A percentile compares a stretch with the other conserved stretches of the same genome.
These are phyloP conservation scores for Heliornis fulica DNA, from an alignment of 2,113 vertebrate species.

Conservation along the genomic window DNA sequence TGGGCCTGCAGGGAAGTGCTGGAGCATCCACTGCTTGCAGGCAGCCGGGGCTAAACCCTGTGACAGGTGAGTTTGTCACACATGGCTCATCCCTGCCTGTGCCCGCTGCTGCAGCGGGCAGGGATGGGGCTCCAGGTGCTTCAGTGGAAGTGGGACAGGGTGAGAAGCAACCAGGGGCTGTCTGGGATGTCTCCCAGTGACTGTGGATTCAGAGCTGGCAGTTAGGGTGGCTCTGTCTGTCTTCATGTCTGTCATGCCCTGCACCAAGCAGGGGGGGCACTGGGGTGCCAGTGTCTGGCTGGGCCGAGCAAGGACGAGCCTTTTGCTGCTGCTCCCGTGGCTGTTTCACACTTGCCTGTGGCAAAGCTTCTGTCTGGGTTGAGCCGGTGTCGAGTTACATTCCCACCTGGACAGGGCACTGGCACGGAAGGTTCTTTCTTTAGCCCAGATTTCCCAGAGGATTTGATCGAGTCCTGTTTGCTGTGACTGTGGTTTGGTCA, in stretches of 20 bases:
- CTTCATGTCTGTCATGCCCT: not conserved
- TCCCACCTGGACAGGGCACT: not conserved
- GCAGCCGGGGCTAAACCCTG: not conserved
- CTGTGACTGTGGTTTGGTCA: not conserved
- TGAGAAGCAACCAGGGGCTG: not conserved
- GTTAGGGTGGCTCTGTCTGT: not conserved
- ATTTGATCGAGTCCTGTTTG: not conserved
- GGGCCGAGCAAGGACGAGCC: not conserved
- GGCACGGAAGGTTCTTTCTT: not conserved
- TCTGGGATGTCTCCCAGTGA: not conserved
- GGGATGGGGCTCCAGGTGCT: not conserved
- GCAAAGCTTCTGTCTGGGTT: not conserved
- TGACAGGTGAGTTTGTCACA: fast-evolving
- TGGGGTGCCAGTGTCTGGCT: not conserved
- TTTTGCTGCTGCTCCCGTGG: not conserved
- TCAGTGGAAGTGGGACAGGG: not conserved
- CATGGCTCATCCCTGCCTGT: not conserved
- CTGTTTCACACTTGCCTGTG: not conserved
- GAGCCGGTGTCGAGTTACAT: not conserved
- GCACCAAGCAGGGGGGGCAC: fast-evolving
- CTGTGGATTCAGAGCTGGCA: not conserved
- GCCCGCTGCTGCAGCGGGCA: not conserved
- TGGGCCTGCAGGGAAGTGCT: not conserved
- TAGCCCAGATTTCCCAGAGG: not conserved
- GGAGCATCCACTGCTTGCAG: not conserved